Evolutionary conservation across 2,888 invertebrate species (phyloP), one percentile per base, ranked within the genome.

Genomic region (Meta bourneti): DNA sequence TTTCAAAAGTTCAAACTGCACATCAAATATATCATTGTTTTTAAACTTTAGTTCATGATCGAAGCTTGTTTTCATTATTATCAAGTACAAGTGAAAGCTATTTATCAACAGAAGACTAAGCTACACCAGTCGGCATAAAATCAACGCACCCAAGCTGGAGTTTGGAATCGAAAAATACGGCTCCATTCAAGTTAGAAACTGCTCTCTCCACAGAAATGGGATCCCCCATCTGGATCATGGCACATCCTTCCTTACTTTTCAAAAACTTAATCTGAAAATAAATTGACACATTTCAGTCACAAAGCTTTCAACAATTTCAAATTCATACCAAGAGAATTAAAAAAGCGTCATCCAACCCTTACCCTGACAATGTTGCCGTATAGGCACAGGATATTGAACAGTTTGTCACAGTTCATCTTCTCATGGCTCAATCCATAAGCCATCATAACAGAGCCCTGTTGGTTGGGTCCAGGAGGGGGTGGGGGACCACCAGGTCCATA

Each of bases 141-240:
- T 34, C 34, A 34, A 89, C 94, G 93, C 93, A 97, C 95, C 96
- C 96, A 92, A 97, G 95, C 94, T 97, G 97, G 93, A 97, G 95
- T 95, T 97, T 97, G 94, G 96, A 96, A 86, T 97, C 98, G 94
- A 99, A 98, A 94, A 96, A 95, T 92, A 97, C 97, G 94, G 98
- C 97, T 95, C 98, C 98, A 96, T 98, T 98, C 93, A 99, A 96
- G 95, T 99, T 98, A 95, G 98, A 98, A 93, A 99, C 97, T 95
- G 98, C 98, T 94, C 99, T 96, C 95, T 99, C 99, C 74, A 99
- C 98, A 11, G 99, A 98, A 90, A 98, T 97, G 16, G 97, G 97
- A 95, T 99, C 99, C 9, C 99, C 99, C 98, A 99, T 98, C 95
- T 99, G 99, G 85, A 99, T 98, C 99, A 99, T 99, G 78, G 99